Percentiles rank a stretch among this genome's conserved stretches.
Evolutionary conservation across 2,113 vertebrate genomes (phyloP).

Genomic region (Sander lucioperca): DNA sequence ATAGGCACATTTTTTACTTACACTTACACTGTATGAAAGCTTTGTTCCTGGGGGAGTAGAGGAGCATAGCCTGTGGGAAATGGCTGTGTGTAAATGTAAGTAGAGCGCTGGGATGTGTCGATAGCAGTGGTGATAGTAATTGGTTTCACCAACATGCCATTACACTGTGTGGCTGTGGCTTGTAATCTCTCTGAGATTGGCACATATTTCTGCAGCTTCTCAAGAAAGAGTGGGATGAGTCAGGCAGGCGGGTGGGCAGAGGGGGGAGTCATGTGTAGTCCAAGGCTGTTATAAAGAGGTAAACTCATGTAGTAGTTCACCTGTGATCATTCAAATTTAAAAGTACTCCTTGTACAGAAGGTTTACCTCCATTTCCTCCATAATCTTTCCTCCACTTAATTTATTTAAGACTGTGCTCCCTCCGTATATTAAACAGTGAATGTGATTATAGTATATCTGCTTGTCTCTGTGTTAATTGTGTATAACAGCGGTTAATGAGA

Average conservation of each 20-base stretch:
- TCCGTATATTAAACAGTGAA: constrained; percentile 12
- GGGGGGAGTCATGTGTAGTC: constrained; percentile 40
- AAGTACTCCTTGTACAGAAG: constrained; percentile 22
- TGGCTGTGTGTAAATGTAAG: constrained; percentile 31
- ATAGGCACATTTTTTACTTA: constrained; percentile 20
- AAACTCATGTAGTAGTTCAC: constrained; percentile 43
- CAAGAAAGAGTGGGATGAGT: constrained; percentile 67
- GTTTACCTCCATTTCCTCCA: constrained; percentile 26
- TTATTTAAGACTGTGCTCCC: background rate
- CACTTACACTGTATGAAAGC: constrained; percentile 15
- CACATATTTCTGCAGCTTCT: constrained; percentile 61
- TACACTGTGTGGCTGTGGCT: constrained; percentile 50
- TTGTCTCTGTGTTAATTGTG: constrained; percentile 15
- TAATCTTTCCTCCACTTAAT: background rate
- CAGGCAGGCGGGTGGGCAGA: constrained; percentile 32
- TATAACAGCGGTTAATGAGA: constrained; percentile 21
- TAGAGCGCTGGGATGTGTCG: constrained; percentile 21
- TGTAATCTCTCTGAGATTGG: constrained; percentile 66
- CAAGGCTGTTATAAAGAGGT: constrained; percentile 38
- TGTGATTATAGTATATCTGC: background rate
- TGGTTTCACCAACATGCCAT: constrained; percentile 66
- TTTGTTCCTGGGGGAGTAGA: constrained; percentile 36
- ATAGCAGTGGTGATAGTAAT: constrained; percentile 51
- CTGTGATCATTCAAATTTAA: constrained; percentile 41
- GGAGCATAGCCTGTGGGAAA: constrained; percentile 25